Evolutionary conservation across 2,888 invertebrate species (phyloP).

Genomic region (Tenthredo livida): DNA sequence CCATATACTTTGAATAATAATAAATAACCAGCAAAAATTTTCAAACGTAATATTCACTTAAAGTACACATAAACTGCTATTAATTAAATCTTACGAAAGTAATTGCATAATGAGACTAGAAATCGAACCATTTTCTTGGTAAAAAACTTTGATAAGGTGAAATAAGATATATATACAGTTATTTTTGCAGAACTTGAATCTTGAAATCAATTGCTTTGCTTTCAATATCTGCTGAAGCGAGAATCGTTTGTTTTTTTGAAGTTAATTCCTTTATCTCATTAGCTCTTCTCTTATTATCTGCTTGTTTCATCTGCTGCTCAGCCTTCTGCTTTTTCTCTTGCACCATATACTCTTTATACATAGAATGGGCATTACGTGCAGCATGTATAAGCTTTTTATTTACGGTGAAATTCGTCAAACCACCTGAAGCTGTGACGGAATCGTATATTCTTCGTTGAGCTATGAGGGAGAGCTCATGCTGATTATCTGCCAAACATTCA

Average conservation of each 20-base stretch:
- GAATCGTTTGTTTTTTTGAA: neutral
- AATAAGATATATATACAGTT: too few relatives aligned
- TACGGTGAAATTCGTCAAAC: neutral
- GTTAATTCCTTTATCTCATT: neutral
- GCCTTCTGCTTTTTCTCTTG: neutral
- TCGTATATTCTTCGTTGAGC: slow-evolving; percentile 47
- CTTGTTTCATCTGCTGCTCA: neutral
- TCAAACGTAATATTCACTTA: too few relatives aligned
- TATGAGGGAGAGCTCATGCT: slow-evolving; percentile 26
- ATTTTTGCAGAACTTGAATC: neutral
- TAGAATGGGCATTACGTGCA: neutral
- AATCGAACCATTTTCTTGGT: too few relatives aligned
- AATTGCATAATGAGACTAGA: too few relatives aligned
- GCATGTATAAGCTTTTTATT: neutral
- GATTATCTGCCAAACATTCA: slow-evolving; percentile 51
- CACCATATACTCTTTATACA: neutral
- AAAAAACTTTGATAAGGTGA: too few relatives aligned
- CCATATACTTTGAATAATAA: too few relatives aligned
- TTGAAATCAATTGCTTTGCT: neutral
- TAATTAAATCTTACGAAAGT: too few relatives aligned
- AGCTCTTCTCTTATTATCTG: neutral
- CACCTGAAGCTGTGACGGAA: neutral
- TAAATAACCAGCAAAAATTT: too few relatives aligned
- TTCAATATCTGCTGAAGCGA: neutral
- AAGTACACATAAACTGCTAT: too few relatives aligned